Base-by-base conservation (phyloP, 2,888 invertebrate species). In the Aphrophora alni region DNA sequence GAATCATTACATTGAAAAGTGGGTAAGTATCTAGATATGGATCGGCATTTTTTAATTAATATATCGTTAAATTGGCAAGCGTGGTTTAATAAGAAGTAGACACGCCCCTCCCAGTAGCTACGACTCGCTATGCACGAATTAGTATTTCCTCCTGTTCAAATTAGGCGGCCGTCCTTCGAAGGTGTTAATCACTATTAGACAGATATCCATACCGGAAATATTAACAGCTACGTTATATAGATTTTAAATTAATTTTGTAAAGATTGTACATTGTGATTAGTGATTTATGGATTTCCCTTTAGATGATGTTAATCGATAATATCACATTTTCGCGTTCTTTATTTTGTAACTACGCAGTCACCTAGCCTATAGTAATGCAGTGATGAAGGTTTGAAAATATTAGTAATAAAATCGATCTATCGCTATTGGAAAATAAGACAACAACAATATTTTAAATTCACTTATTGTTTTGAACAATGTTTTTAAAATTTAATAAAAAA, bases 41-140 rank as follows among this genome's bases (percentile, higher is more conserved):
- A 79, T 79, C 78, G 78, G 78, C 78, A 79, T 79, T 79, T 79
- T 79, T 79, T 79, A 79, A 79, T 79, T 79, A 79, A 79, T 79
- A 79, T 79, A 79, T 79, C 78, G 78, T 73, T 79, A 79, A 79
- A 79, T 79, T 74, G 78, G 78, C 78, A 74, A 79, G 68, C 68
- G 38, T 38, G n/a, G n/a, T n/a, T n/a, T n/a, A n/a, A n/a, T n/a
- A n/a, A n/a, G n/a, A n/a, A 3, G 59, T 14, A 14, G 72, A 26
- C 78, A 73, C 78, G 78, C 73, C 78, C 38, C 78, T 68, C 68
- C 21, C 78, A 69, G 78, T 74, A 79, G 78, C 78, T 17, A 21
- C 21, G 59, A 21, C 59, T 59, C 2, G 59, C 59, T 59, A 59
- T 59, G 69, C 78, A 68, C 74, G 74, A 79, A 79, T 79, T 79